phyloP scores from a whole-genome alignment of 2,797 vertebrate species.

The Ataeniobius toweri region DNA sequence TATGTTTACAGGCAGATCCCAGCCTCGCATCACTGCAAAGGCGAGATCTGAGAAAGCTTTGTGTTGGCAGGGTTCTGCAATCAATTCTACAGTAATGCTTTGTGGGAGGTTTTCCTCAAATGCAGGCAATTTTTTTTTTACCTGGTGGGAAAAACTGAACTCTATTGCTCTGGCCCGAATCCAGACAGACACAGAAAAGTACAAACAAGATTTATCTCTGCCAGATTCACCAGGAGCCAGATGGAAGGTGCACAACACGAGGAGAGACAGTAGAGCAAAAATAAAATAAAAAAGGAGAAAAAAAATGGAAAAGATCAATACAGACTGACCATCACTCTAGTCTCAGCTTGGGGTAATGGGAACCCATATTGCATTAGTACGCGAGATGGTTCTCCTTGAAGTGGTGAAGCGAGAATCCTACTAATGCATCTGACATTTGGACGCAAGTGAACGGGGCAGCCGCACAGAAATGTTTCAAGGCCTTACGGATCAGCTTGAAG shows the following conservation, averaged over 20 bases:
- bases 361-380: slow-evolving; percentile 78
- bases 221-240: slow-evolving; percentile 68
- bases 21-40: slow-evolving; percentile 22
- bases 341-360: slow-evolving; percentile 73
- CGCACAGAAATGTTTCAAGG: slow-evolving; percentile 51
- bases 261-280: slow-evolving; percentile 31
- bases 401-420: slow-evolving; percentile 73
- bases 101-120: slow-evolving; percentile 69
- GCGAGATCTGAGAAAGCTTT: slow-evolving; percentile 54
- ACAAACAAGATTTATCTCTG: slow-evolving; percentile 71
- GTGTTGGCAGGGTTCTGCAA: slow-evolving; percentile 63
- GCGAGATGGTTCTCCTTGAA: slow-evolving; percentile 74
- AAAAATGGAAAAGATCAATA: slow-evolving; percentile 70
- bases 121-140: slow-evolving; percentile 55
- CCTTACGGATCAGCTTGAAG: slow-evolving; percentile 46
- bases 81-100: slow-evolving; percentile 66
- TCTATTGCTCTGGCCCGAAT: slow-evolving; percentile 54
- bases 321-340: slow-evolving; percentile 67
- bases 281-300: background rate
- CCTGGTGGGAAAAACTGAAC: slow-evolving; percentile 62
- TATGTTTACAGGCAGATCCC: slow-evolving; percentile 24
- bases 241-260: slow-evolving; percentile 55
- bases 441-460: slow-evolving; percentile 53
- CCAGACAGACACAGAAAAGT: slow-evolving; percentile 66
- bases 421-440: slow-evolving; percentile 80